These are phyloP conservation scores for Amia ocellicauda DNA, from an alignment of 2,113 vertebrate species.

Conservation along the genomic window DNA sequence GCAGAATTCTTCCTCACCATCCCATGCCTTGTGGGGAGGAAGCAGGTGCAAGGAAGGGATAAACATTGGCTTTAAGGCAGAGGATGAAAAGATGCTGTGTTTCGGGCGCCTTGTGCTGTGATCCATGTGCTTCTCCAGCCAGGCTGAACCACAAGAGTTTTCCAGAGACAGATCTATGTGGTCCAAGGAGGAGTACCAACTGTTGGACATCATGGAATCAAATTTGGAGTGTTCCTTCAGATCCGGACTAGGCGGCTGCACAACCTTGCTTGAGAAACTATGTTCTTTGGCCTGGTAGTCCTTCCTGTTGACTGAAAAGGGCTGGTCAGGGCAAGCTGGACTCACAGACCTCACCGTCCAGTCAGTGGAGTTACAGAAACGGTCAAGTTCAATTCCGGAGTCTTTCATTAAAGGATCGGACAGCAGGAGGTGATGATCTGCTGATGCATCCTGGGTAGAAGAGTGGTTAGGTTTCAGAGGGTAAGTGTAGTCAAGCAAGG, in stretches of 20 bases:
- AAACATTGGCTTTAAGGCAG: slow-evolving; percentile 32
- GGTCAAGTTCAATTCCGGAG: slow-evolving; percentile 83
- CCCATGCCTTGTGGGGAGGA: slow-evolving; percentile 37
- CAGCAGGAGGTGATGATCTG: slow-evolving; percentile 9
- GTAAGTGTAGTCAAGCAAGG: slow-evolving; percentile 88
- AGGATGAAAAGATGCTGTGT: slow-evolving; percentile 18
- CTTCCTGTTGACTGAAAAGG: background rate
- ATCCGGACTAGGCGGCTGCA: slow-evolving; percentile 29
- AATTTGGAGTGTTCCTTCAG: slow-evolving; percentile 38
- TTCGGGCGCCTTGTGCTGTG: slow-evolving; percentile 21
- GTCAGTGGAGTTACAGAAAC: slow-evolving; percentile 61
- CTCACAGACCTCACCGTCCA: slow-evolving; percentile 44
- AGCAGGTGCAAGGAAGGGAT: slow-evolving; percentile 49
- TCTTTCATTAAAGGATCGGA: slow-evolving; percentile 65
- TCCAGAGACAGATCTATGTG: slow-evolving; percentile 37
- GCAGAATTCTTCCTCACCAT: slow-evolving; percentile 79
- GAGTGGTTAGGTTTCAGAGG: slow-evolving; percentile 71
- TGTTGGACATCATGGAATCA: slow-evolving; percentile 36
- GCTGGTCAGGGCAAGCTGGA: background rate
- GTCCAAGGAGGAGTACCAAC: slow-evolving; percentile 26
- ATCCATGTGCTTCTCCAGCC: background rate
- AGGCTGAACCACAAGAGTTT: slow-evolving; percentile 6
- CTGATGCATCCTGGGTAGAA: slow-evolving; percentile 33
- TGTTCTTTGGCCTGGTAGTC: background rate
- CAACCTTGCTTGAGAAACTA: slow-evolving; percentile 10